Conservation (phyloP, 2,888 invertebrate genomes). For the Xestia xanthographa region DNA sequence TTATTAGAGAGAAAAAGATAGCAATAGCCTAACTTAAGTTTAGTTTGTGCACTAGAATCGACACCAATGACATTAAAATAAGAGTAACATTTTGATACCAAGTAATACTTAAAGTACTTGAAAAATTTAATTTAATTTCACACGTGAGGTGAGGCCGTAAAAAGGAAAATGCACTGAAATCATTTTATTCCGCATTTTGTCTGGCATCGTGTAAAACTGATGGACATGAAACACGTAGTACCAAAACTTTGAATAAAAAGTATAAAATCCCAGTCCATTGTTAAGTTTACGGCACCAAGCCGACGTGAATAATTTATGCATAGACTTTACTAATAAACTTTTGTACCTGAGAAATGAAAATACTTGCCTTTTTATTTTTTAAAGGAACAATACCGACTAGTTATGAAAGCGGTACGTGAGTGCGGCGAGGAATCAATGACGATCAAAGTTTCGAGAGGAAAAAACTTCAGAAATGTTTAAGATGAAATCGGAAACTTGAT, state of each 20-base stretch:
- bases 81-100: conserved; percentile 17
- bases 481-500: conserved; percentile 60
- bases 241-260: conserved; percentile 10
- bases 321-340: conserved; percentile 49
- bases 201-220: conserved; percentile 54
- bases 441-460: conserved; percentile 58
- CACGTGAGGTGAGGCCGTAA: conserved; percentile 55
- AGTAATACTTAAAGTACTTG: conserved; percentile 39
- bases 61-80: conserved; percentile 7
- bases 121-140: conserved; percentile 63
- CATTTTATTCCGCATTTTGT: conserved; percentile 63
- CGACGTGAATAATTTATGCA: conserved; percentile 44
- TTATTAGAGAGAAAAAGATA: too few species aligned
- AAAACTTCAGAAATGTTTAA: conserved; percentile 52
- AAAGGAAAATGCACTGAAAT: conserved; percentile 60
- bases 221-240: conserved; percentile 39
- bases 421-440: conserved; percentile 52
- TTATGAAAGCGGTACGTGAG: conserved; percentile 45
- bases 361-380: conserved; percentile 32
- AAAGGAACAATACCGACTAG: conserved; percentile 44
- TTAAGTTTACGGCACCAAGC: conserved; percentile 44
- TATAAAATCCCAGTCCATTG: conserved; percentile 39
- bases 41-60: too few species aligned
- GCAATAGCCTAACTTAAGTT: too few species aligned
- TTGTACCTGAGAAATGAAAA: conserved; percentile 37